These are phyloP conservation scores for Sitobion miscanthi DNA, from an alignment of 1,140 invertebrate genomes.

Conservation along the genomic window DNA sequence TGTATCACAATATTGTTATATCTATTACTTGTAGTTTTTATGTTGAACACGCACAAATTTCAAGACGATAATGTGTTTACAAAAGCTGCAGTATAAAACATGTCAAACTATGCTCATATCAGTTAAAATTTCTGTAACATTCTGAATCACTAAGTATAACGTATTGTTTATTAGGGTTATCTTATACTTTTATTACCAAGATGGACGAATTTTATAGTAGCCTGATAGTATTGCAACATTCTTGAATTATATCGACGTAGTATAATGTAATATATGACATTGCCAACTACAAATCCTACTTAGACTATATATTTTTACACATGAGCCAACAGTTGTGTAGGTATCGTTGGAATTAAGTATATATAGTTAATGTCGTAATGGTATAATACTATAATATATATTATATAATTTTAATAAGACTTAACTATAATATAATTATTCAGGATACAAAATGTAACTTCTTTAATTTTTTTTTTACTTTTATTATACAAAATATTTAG, in stretches of 20 bases:
- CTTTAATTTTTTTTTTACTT: neutral
- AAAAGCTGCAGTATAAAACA: neutral
- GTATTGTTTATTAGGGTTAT: neutral
- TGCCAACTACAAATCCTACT: neutral
- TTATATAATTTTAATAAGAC: neutral
- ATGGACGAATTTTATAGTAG: slow-evolving; percentile 2
- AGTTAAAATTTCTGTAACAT: neutral
- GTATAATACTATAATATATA: neutral
- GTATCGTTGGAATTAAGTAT: neutral
- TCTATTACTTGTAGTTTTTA: neutral
- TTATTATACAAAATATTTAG: no score
- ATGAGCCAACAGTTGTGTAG: neutral
- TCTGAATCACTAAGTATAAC: neutral
- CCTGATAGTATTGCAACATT: neutral
- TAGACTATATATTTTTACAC: neutral
- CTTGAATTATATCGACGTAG: neutral
- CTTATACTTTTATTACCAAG: neutral
- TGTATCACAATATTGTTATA: neutral
- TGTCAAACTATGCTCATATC: neutral
- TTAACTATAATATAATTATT: neutral
- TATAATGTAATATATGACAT: neutral
- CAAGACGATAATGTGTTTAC: neutral
- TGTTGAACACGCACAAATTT: neutral
- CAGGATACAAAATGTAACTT: neutral
- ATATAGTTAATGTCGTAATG: neutral